Percentiles rank a stretch among this genome's conserved stretches.
phyloP scores from a whole-genome alignment of 1,140 invertebrate genomes.

The Neomicropteryx cornuta region DNA sequence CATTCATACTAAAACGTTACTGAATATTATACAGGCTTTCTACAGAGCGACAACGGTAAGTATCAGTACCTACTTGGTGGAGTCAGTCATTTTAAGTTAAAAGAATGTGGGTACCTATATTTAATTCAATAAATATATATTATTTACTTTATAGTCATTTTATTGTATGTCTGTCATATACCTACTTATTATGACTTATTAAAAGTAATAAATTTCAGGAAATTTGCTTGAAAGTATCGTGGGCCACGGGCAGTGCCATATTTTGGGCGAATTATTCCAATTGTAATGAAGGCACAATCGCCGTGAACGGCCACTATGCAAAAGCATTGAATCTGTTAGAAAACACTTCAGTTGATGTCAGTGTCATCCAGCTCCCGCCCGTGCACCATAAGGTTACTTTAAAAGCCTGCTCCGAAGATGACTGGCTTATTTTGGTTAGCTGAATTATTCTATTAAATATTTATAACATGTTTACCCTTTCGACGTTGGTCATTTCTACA shows the following conservation, averaged over 20 bases:
- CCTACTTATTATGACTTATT: too few species aligned
- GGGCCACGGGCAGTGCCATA: constrained; percentile 24
- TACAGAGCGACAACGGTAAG: too few species aligned
- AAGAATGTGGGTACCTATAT: too few species aligned
- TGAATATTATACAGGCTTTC: too few species aligned
- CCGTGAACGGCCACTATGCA: constrained; percentile 27
- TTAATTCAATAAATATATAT: too few species aligned
- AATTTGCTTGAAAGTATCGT: constrained; percentile 27
- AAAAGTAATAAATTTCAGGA: constrained; percentile 19
- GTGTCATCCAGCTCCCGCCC: constrained; percentile 25
- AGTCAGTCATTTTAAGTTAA: too few species aligned
- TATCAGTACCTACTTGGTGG: too few species aligned
- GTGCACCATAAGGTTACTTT: constrained; percentile 28
- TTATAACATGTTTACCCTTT: too few species aligned
- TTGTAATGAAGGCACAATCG: constrained; percentile 26
- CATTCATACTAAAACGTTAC: too few species aligned
- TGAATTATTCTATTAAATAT: not conserved
- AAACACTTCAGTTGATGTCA: constrained; percentile 28
- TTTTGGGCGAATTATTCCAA: constrained; percentile 31
- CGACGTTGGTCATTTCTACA: too few species aligned
- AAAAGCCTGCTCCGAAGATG: constrained; percentile 36
- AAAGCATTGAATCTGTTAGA: constrained; percentile 26
- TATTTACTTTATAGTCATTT: too few species aligned
- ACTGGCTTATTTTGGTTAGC: constrained; percentile 34
- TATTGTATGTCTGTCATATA: too few species aligned